These are phyloP conservation scores for Arion vulgaris DNA, from an alignment of 1,140 invertebrate genomes.

Conservation along the genomic window DNA sequence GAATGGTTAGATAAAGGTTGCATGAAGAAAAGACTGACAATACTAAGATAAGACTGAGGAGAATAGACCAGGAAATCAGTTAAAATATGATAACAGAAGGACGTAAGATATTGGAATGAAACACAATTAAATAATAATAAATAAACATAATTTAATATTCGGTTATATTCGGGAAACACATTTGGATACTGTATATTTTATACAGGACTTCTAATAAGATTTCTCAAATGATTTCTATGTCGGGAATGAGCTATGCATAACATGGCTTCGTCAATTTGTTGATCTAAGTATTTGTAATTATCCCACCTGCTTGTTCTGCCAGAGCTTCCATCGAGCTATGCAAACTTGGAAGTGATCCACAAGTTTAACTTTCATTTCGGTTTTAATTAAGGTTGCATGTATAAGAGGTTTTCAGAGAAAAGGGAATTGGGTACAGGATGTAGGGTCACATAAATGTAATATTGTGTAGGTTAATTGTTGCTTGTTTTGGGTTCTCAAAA, in stretches of 20 bases:
- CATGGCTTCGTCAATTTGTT: neutral
- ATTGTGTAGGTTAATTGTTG: too few relatives aligned
- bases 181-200: neutral
- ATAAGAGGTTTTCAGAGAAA: too few relatives aligned
- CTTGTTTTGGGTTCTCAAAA: too few relatives aligned
- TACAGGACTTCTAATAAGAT: neutral
- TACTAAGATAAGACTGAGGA: too few relatives aligned
- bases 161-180: too few relatives aligned
- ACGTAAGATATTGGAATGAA: neutral
- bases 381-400: neutral
- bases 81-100: neutral
- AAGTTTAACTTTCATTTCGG: neutral
- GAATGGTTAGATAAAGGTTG: too few relatives aligned
- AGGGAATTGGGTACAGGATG: too few relatives aligned
- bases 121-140: neutral
- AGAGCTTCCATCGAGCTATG: neutral
- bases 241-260: neutral
- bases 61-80: too few relatives aligned
- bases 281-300: neutral
- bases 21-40: too few relatives aligned
- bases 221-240: neutral
- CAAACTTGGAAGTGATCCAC: neutral
- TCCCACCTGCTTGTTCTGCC: neutral
- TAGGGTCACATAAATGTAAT: too few relatives aligned
- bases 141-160: neutral